These are phyloP conservation scores for Brienomyrus longianalis DNA, from an alignment of 2,113 vertebrate genomes.

Conservation along the genomic window DNA sequence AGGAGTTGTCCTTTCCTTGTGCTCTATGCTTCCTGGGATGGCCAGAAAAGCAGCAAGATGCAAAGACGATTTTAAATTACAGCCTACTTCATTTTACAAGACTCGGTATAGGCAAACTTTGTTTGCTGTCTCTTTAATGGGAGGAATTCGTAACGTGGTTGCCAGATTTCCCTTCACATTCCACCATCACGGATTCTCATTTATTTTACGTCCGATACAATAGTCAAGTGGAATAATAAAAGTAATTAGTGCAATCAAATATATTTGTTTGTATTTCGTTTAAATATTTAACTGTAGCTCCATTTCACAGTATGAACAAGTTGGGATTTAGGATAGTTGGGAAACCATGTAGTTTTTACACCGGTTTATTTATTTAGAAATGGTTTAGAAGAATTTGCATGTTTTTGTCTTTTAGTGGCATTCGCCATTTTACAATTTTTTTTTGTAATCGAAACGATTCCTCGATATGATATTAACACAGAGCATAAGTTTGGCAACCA, in stretches of 20 bases:
- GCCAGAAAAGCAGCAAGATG: not conserved
- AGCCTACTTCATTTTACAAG: not conserved
- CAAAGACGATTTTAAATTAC: not conserved
- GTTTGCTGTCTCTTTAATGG: not conserved
- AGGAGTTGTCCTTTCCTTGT: not conserved
- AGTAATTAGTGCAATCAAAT: not conserved
- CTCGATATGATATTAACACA: not conserved
- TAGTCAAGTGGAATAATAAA: not conserved
- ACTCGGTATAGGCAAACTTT: not conserved
- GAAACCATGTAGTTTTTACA: not conserved
- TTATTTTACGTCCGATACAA: not conserved
- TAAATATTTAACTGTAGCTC: not conserved
- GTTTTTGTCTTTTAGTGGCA: not conserved
- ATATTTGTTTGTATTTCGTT: not conserved
- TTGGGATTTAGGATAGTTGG: not conserved
- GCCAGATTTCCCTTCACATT: not conserved
- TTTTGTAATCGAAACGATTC: not conserved
- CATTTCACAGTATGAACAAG: not conserved
- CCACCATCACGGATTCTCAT: not conserved
- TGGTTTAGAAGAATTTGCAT: not conserved
- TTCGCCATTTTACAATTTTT: not conserved
- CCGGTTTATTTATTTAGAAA: not conserved
- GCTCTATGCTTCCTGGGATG: too few relatives aligned
- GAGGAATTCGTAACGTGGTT: not conserved
- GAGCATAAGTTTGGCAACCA: not conserved